Evolutionary conservation across 2,113 vertebrate genomes (phyloP).

Genomic region (Zosterops hypoxanthus): DNA sequence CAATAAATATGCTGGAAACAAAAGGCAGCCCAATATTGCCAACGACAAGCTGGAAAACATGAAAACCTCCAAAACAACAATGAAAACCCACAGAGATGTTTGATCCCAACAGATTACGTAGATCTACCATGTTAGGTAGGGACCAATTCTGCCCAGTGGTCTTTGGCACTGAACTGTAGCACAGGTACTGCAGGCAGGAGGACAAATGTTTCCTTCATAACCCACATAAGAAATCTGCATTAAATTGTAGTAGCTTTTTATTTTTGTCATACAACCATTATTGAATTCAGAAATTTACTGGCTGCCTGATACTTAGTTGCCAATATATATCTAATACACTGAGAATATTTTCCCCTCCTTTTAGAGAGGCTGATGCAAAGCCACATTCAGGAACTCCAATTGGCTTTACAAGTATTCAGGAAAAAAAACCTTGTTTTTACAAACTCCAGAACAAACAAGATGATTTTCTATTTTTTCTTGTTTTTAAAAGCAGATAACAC

Average conservation of each 20-base stretch:
- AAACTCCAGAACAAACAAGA: background rate
- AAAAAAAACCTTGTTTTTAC: background rate
- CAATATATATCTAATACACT: background rate
- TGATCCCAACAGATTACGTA: background rate
- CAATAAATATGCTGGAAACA: background rate
- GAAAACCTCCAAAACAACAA: background rate
- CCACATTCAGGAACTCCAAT: background rate
- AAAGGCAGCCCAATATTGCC: background rate
- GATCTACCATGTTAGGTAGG: background rate
- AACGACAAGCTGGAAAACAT: background rate
- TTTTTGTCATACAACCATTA: background rate
- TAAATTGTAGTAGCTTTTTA: background rate
- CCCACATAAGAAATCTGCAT: background rate
- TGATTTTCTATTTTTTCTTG: background rate
- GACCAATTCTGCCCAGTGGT: background rate
- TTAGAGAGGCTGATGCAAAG: background rate
- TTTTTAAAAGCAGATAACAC: background rate
- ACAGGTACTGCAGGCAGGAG: background rate
- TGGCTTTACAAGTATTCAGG: background rate
- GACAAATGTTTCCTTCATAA: background rate
- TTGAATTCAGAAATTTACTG: background rate
- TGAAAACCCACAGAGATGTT: background rate
- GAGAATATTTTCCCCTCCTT: background rate
- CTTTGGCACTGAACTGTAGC: background rate
- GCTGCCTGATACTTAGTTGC: background rate